These are phyloP conservation scores for Selene dorsalis DNA, from an alignment of 2,797 vertebrate species.

Conservation along the genomic window DNA sequence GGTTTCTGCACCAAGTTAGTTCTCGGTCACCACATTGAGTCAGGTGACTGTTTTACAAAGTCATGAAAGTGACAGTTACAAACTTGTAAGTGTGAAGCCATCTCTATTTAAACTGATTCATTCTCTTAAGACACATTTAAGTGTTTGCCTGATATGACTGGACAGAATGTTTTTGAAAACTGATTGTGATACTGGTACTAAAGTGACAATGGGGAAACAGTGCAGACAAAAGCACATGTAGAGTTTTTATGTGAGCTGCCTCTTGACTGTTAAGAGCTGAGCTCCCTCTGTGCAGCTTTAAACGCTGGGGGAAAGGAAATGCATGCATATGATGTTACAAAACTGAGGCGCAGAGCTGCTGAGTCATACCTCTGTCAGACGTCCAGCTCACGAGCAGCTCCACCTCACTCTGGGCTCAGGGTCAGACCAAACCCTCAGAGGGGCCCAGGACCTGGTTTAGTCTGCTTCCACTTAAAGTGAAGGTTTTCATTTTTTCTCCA, in stretches of 20 bases:
- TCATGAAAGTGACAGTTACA: no score
- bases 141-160: no score
- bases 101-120: no score
- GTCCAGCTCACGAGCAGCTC: slow-evolving; percentile 7
- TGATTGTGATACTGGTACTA: no score
- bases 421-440: slow-evolving; percentile 20
- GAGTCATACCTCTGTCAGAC: slow-evolving; percentile 43
- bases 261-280: neutral
- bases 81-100: no score
- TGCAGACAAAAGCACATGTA: no score
- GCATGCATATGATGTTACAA: slow-evolving; percentile 20
- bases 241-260: neutral
- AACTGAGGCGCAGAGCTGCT: slow-evolving; percentile 14
- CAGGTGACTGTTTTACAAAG: neutral
- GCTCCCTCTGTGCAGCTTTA: neutral
- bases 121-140: no score
- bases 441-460: neutral
- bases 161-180: no score
- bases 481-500: neutral
- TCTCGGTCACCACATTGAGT: neutral
- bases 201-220: neutral
- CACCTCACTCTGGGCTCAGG: slow-evolving; percentile 19
- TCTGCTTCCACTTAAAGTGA: neutral
- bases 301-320: neutral
- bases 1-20: neutral